phyloP scores from a whole-genome alignment of 2,797 vertebrate genomes.

The Galaxias olidus region DNA sequence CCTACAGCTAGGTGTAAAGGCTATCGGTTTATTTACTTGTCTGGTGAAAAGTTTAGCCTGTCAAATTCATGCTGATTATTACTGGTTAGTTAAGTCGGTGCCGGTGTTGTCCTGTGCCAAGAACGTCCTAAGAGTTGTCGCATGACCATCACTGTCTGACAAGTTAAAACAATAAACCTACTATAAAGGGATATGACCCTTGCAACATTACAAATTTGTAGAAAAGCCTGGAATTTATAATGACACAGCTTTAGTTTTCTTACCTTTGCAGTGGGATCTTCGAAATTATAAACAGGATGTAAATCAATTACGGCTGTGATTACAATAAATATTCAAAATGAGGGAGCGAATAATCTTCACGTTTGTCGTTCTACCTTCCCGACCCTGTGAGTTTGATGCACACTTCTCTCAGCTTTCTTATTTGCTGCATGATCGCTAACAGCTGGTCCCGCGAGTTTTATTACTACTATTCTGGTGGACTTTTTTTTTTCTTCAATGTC shows the following conservation, averaged over 20 bases:
- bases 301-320: slow-evolving; percentile 5
- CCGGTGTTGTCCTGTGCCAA: too few species aligned
- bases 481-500: slow-evolving; percentile 27
- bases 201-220: neutral
- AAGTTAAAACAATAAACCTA: too few species aligned
- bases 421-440: slow-evolving; percentile 41
- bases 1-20: too few species aligned
- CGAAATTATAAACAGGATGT: slow-evolving; percentile 6
- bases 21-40: too few species aligned
- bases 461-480: slow-evolving; percentile 36
- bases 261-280: slow-evolving; percentile 28
- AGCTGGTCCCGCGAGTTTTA: slow-evolving; percentile 49
- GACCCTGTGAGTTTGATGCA: neutral
- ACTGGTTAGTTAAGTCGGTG: too few species aligned
- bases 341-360: slow-evolving; percentile 16
- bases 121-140: too few species aligned
- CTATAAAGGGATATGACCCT: too few species aligned
- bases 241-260: slow-evolving; percentile 2
- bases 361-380: neutral
- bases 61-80: too few species aligned
- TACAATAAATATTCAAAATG: slow-evolving; percentile 39
- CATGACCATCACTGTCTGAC: too few species aligned
- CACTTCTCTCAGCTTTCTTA: slow-evolving; percentile 23
- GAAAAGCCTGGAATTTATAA: neutral
- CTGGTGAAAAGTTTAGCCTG: too few species aligned